These are phyloP conservation scores for Cheiracanthium punctorium DNA, from an alignment of 2,888 invertebrate genomes.

Conservation along the genomic window DNA sequence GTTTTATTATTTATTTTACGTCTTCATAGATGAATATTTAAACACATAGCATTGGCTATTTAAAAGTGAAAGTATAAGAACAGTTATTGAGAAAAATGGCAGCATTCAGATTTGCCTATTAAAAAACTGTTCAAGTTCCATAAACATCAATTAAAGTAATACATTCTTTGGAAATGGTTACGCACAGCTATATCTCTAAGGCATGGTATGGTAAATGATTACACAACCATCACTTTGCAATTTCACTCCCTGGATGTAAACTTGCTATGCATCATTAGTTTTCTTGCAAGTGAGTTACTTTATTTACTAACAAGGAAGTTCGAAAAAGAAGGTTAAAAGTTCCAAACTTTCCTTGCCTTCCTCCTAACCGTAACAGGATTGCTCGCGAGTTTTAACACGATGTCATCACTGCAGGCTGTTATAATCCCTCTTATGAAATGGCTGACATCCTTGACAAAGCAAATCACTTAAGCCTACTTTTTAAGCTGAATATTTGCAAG, in stretches of 20 bases:
- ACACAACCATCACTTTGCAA: background rate
- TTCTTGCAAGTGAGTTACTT: background rate
- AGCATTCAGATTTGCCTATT: too few relatives aligned
- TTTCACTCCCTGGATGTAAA: background rate
- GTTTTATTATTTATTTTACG: too few relatives aligned
- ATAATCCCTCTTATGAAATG: background rate
- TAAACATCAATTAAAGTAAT: too few relatives aligned
- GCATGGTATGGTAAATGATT: background rate
- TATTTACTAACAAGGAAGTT: constrained; percentile 1
- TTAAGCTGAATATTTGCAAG: background rate
- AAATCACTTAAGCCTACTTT: background rate
- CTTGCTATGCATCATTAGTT: background rate
- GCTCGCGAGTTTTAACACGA: background rate
- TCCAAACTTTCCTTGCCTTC: background rate
- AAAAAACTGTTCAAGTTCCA: too few relatives aligned
- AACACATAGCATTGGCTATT: too few relatives aligned
- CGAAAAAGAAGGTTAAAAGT: background rate
- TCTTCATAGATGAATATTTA: too few relatives aligned
- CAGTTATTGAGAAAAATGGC: too few relatives aligned
- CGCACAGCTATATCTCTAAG: too few relatives aligned
- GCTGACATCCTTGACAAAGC: background rate
- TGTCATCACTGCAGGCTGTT: background rate
- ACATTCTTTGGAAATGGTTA: too few relatives aligned
- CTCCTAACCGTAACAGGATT: background rate
- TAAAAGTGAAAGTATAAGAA: too few relatives aligned